Conservation (phyloP, 2,888 invertebrate genomes). For the Tuta absoluta region DNA sequence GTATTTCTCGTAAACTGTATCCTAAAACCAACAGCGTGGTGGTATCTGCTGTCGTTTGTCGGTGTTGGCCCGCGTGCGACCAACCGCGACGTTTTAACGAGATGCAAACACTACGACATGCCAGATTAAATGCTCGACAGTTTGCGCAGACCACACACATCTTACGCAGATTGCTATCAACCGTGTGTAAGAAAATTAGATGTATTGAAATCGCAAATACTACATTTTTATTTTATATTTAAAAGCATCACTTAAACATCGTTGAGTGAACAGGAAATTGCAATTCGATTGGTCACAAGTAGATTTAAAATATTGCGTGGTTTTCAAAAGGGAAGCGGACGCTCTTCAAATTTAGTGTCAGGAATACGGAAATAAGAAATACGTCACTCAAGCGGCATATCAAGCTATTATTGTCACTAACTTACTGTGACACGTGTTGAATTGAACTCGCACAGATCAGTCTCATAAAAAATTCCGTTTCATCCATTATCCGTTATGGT, state of each 20-base stretch:
- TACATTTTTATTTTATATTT: neutral
- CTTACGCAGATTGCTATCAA: neutral
- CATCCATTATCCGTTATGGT: slow-evolving; percentile 20
- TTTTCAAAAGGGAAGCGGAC: too few relatives aligned
- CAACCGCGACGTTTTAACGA: slow-evolving; percentile 20
- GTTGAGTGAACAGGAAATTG: too few relatives aligned
- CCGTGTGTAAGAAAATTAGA: neutral
- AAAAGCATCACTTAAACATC: neutral
- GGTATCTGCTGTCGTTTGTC: neutral
- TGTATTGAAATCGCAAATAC: neutral
- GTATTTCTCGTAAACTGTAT: neutral
- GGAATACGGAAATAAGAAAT: neutral
- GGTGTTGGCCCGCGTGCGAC: neutral
- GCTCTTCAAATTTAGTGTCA: neutral
- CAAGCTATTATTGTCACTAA: neutral
- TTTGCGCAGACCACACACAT: neutral
- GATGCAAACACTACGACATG: slow-evolving; percentile 33
- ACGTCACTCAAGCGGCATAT: neutral
- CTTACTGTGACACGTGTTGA: slow-evolving; percentile 1
- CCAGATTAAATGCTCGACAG: slow-evolving; percentile 3
- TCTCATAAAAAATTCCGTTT: slow-evolving; percentile 29
- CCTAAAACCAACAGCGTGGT: neutral
- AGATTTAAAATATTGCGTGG: too few relatives aligned
- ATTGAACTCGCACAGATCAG: slow-evolving; percentile 26
- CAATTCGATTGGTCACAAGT: too few relatives aligned